phyloP scores from a whole-genome alignment of 2,113 vertebrate genomes.

The Myodes glareolus region DNA sequence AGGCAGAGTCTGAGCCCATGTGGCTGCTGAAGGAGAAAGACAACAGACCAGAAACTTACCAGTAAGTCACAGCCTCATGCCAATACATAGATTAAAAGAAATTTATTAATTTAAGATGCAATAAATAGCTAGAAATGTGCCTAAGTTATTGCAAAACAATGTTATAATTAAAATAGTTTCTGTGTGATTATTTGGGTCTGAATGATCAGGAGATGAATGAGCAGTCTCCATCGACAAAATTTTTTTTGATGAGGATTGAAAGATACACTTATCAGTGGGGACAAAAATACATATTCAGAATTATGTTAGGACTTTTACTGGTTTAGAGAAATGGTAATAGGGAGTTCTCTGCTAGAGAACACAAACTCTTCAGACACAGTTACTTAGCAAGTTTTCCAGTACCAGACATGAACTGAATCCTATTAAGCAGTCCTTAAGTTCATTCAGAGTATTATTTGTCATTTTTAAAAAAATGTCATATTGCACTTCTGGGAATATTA shows the following conservation, averaged over 20 bases:
- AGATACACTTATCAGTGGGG: neutral
- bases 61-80: too few species aligned
- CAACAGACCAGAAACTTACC: too few species aligned
- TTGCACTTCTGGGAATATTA: accelerated
- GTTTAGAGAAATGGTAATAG: neutral
- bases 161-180: too few species aligned
- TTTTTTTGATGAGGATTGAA: neutral
- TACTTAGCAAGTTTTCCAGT: neutral
- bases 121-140: too few species aligned
- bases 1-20: too few species aligned
- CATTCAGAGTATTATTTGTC: neutral
- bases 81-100: too few species aligned
- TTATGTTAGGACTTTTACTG: neutral
- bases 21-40: too few species aligned
- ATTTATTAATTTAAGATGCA: too few species aligned
- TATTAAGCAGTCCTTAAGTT: neutral
- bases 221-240: too few species aligned
- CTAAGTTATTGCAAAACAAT: too few species aligned
- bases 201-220: too few species aligned
- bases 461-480: neutral
- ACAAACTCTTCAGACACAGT: neutral
- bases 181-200: too few species aligned
- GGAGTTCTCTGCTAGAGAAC: neutral
- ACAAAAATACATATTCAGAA: neutral
- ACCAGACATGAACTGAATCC: neutral